Percentiles rank a stretch among this genome's conserved stretches.
These are phyloP conservation scores for Clamator glandarius DNA, from an alignment of 2,797 vertebrate genomes.

Conservation along the genomic window DNA sequence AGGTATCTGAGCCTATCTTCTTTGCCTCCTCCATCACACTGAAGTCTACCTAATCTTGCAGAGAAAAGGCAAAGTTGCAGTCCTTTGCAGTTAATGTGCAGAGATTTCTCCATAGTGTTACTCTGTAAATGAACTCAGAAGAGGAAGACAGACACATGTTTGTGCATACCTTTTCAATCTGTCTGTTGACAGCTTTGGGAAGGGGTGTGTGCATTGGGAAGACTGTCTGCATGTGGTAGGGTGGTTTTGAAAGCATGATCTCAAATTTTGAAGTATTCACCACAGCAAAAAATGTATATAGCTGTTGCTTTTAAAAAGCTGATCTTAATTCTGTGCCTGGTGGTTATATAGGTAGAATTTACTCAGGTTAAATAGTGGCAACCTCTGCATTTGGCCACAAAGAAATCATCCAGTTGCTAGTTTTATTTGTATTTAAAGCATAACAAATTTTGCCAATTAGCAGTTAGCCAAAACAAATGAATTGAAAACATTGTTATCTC, in stretches of 20 bases:
- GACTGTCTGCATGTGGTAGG: fast-evolving
- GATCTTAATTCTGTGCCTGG: neutral
- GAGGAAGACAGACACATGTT: neutral
- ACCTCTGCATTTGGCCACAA: neutral
- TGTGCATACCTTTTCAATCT: neutral
- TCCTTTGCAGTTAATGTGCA: fast-evolving
- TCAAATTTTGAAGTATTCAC: neutral
- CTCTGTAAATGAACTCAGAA: neutral
- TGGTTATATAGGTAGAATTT: neutral
- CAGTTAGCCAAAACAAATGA: neutral
- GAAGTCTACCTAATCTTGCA: neutral
- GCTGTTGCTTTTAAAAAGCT: neutral
- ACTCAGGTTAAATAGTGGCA: neutral
- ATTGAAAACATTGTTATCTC: neutral
- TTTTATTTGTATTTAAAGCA: neutral
- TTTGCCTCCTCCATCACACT: neutral
- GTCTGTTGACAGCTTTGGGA: neutral
- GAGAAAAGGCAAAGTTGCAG: neutral
- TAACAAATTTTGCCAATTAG: neutral
- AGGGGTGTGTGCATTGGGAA: neutral
- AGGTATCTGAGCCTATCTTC: neutral
- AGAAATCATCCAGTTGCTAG: neutral
- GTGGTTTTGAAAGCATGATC: fast-evolving
- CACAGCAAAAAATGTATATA: neutral
- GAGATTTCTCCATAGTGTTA: neutral